Percentiles rank a stretch among this genome's conserved stretches.
Evolutionary conservation across 2,888 invertebrate species (phyloP).

Genomic region (Celastrina argiolus): DNA sequence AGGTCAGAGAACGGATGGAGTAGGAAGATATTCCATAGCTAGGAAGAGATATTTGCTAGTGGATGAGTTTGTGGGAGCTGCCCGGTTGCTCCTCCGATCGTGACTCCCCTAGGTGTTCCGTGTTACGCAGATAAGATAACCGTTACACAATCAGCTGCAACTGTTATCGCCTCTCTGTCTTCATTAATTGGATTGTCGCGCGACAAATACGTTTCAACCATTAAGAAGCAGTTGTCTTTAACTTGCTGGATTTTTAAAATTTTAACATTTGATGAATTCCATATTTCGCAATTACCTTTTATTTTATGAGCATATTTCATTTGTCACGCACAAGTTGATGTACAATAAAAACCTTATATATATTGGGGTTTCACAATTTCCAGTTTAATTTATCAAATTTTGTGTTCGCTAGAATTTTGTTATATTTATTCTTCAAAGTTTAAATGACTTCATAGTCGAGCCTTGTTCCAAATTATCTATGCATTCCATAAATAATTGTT

Average conservation of each 20-base stretch:
- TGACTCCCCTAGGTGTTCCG: background rate
- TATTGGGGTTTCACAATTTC: background rate
- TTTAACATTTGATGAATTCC: background rate
- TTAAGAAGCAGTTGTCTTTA: background rate
- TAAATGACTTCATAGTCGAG: background rate
- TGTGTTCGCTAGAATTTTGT: background rate
- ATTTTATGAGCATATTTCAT: background rate
- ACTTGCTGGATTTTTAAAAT: background rate
- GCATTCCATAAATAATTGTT: background rate
- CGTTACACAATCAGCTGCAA: conserved; percentile 13
- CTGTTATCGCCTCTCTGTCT: conserved; percentile 10
- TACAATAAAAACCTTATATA: background rate
- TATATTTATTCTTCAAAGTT: background rate
- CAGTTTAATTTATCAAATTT: background rate
- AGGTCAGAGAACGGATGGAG: too few species aligned
- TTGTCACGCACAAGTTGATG: background rate
- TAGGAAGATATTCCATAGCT: too few species aligned
- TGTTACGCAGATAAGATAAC: conserved; percentile 19
- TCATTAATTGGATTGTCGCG: background rate
- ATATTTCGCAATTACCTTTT: background rate
- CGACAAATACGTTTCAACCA: background rate
- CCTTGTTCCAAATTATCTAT: background rate
- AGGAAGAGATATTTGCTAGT: too few species aligned
- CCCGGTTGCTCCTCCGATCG: background rate
- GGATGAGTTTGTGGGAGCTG: background rate